phyloP scores from a whole-genome alignment of 2,113 vertebrate species.

The Glaucomys volans region DNA sequence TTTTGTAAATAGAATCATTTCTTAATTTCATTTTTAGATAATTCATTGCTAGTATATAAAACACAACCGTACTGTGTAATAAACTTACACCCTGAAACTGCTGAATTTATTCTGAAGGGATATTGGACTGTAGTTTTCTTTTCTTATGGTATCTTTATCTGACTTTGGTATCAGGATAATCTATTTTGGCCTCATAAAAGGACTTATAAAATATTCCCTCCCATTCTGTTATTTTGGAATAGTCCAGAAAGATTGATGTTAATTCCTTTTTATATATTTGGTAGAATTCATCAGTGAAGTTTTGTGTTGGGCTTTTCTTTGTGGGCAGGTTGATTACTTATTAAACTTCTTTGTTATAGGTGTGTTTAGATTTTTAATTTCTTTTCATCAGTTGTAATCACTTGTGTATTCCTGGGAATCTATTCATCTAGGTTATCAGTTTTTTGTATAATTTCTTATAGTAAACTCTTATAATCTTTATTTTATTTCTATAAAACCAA shows the following conservation, averaged over 20 bases:
- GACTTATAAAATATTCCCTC: background rate
- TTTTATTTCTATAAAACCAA: background rate
- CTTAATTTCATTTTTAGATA: background rate
- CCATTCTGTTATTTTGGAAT: background rate
- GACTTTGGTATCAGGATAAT: background rate
- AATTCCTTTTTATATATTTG: background rate
- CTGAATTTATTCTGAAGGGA: background rate
- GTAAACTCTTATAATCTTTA: background rate
- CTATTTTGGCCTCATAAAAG: background rate
- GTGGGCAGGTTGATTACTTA: background rate
- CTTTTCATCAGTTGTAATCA: background rate
- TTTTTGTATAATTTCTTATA: background rate
- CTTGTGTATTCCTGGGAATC: background rate
- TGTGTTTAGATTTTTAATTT: conserved; percentile 29
- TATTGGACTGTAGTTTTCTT: background rate
- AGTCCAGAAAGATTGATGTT: background rate
- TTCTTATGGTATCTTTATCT: background rate
- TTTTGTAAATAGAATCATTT: background rate
- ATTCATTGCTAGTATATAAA: background rate
- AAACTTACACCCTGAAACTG: background rate
- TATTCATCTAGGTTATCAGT: background rate
- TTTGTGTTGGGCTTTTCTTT: background rate
- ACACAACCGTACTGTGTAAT: background rate
- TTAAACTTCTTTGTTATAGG: background rate
- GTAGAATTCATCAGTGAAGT: background rate